Percentiles rank a stretch among this genome's conserved stretches.
phyloP scores from a whole-genome alignment of 2,113 vertebrate species.

The Fukomys damarensis region DNA sequence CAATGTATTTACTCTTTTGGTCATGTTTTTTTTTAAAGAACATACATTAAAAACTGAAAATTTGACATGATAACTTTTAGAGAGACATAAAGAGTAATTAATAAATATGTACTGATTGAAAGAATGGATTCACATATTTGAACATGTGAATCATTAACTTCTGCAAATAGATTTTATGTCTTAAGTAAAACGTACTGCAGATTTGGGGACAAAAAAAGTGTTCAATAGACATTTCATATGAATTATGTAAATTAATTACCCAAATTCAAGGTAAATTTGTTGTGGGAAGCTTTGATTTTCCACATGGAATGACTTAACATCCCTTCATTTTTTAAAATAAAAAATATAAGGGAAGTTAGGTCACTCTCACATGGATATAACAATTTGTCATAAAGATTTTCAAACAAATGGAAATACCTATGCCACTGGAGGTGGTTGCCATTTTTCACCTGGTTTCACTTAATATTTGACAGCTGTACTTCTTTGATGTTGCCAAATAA shows the following conservation, averaged over 20 bases:
- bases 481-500: slow-evolving; percentile 8
- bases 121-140: background rate
- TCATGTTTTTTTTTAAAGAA: slow-evolving; percentile 2
- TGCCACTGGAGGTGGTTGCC: background rate
- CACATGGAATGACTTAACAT: slow-evolving; percentile 5
- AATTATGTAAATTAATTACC: background rate
- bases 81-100: background rate
- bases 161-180: slow-evolving; percentile 9
- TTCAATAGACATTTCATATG: background rate
- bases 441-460: slow-evolving; percentile 15
- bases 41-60: background rate
- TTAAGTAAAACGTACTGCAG: background rate
- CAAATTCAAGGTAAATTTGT: slow-evolving; percentile 19
- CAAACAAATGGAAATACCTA: slow-evolving; percentile 22
- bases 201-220: background rate
- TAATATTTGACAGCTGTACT: background rate
- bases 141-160: background rate
- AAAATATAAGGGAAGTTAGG: background rate
- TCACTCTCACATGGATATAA: no score
- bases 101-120: slow-evolving; percentile 24
- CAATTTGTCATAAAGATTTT: slow-evolving; percentile 15
- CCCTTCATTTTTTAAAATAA: background rate
- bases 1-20: background rate
- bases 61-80: background rate
- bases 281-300: background rate